Conservation (phyloP, 2,888 invertebrate genomes). For the Corbicula japonica region DNA sequence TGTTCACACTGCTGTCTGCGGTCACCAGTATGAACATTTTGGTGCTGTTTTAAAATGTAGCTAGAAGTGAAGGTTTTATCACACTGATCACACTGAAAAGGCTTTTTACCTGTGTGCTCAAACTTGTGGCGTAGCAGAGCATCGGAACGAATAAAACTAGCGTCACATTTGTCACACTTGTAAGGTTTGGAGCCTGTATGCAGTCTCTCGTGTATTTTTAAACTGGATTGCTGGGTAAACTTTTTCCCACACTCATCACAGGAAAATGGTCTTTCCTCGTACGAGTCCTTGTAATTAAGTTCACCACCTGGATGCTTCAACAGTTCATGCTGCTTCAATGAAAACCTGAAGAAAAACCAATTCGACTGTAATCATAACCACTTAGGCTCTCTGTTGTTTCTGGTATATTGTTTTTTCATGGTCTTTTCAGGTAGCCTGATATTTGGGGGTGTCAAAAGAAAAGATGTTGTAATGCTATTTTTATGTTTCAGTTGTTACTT, state of each 20-base stretch:
- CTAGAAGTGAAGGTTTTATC: constrained; percentile 3
- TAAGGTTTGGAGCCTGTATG: constrained; percentile 14
- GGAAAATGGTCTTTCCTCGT: constrained; percentile 12
- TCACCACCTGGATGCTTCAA: constrained; percentile 10
- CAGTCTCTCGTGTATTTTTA: constrained; percentile 5
- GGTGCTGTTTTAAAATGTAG: constrained; percentile 11
- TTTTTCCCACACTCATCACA: constrained; percentile 8
- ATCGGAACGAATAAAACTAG: not conserved
- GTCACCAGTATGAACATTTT: constrained; percentile 15
- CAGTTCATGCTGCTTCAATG: constrained; percentile 15
- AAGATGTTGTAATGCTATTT: too few relatives aligned
- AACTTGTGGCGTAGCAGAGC: not conserved
- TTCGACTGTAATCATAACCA: too few relatives aligned
- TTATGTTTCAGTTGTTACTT: too few relatives aligned
- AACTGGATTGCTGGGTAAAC: constrained; percentile 13
- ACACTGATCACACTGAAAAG: constrained; percentile 8
- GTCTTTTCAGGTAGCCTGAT: too few relatives aligned
- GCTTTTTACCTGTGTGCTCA: constrained; percentile 6
- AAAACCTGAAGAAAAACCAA: too few relatives aligned
- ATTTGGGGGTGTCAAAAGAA: too few relatives aligned
- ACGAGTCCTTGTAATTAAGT: constrained; percentile 4
- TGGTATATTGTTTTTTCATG: too few relatives aligned
- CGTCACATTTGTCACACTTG: not conserved
- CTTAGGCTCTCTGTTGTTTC: too few relatives aligned
- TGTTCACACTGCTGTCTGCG: constrained; percentile 24